Evolutionary conservation across 35 echinoderm and acorn worm species (phyloP), one percentile per base, ranked within the genome.

Genomic region (Patiria miniata): DNA sequence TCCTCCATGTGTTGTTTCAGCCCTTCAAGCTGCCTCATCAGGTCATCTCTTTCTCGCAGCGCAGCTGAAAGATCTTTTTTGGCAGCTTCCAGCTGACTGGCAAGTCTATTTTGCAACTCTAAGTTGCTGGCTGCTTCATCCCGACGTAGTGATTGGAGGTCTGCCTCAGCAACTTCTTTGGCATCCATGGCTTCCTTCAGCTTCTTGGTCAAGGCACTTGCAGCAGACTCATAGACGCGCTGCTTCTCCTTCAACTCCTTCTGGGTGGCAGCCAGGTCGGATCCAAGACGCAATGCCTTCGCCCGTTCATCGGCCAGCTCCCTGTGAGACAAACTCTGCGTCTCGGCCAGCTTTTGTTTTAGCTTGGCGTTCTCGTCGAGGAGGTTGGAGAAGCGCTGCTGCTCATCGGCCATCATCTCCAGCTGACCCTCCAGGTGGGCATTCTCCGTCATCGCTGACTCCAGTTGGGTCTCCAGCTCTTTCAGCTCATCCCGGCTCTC

Each of bases 391-490:
- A 89, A 86, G 58, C 86, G 87, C 60, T 93, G 81, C 1, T 91
- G 77, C 37, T 99, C 96, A 78, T 91, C 93, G n/a, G 80, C 83
- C 83, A 99, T 91, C 53, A 89, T 90, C 59, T 99, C 96, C 14
- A 99, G 52, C 87, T 95, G 92, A 40, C 96, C 96, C 83, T 99
- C 88, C 2, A 99, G 89, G 54, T 94, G 86, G 18, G 93, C 96
- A 79, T 94, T 99, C 51, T 94, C 92, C 36, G 86, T 37, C 15
- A 95, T 78, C 7, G 87, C 93, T 23, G 65, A 78, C 79, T 99
- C 89, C 36, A 99, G 79, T 52, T 99, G 87, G 8, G 86, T 29
- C 54, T 99, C 89, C 17, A 88, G 32, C 18, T 76, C 80, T 34
- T 83, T 58, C 37, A 95, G 51, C 12, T 82, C 79, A 18, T 91